These are phyloP conservation scores for Chironomus striatipennis DNA, from an alignment of 1,140 invertebrate genomes.

Conservation along the genomic window DNA sequence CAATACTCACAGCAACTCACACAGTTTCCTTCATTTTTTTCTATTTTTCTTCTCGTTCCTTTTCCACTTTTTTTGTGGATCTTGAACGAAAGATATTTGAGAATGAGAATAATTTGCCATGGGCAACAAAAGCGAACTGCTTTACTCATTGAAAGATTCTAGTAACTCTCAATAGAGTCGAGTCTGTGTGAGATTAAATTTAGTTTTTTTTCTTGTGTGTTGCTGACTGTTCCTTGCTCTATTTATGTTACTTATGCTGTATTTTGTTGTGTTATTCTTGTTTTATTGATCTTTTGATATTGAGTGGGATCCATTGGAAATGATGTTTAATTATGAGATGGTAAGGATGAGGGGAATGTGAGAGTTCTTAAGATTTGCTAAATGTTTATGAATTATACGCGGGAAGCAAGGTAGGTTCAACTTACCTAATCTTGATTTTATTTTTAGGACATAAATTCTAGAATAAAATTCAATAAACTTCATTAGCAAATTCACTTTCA, in stretches of 20 bases:
- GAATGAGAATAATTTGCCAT: conserved; percentile 5
- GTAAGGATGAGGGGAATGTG: no score
- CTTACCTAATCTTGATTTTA: no score
- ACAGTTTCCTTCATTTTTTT: background rate
- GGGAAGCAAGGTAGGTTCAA: no score
- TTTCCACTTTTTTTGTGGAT: background rate
- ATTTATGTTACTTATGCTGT: background rate
- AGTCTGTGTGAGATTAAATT: background rate
- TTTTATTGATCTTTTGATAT: background rate
- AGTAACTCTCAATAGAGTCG: background rate
- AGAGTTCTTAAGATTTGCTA: no score
- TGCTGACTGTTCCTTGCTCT: background rate
- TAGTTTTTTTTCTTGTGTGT: background rate
- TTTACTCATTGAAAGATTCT: background rate
- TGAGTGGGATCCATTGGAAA: no score
- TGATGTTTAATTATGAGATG: no score
- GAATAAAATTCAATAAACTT: no score
- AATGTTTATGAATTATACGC: no score
- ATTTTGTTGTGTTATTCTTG: background rate
- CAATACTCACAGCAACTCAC: background rate
- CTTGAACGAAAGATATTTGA: conserved; percentile 7
- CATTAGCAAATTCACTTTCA: no score
- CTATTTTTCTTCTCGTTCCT: background rate
- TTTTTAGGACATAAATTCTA: no score
- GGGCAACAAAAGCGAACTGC: background rate